phyloP scores from a whole-genome alignment of 2,113 vertebrate genomes.

The Calonectris borealis region DNA sequence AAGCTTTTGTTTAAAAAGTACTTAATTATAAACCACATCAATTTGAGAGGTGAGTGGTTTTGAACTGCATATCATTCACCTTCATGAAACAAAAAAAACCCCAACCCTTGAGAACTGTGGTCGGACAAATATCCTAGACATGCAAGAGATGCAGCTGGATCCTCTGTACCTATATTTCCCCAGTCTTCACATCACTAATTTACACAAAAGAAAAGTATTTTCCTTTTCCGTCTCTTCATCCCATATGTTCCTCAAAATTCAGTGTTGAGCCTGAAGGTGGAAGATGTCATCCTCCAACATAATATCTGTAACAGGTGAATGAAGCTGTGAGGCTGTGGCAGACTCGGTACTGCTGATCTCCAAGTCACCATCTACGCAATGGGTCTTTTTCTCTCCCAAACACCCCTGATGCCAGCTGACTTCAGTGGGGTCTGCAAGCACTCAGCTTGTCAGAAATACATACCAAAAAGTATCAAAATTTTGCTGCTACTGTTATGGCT shows the following conservation, averaged over 20 bases:
- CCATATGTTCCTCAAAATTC: not conserved
- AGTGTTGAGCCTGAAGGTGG: not conserved
- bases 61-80: not conserved
- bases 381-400: not conserved
- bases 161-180: not conserved
- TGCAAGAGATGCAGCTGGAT: not conserved
- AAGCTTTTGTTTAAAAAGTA: not conserved
- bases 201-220: not conserved
- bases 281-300: not conserved
- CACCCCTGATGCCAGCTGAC: not conserved
- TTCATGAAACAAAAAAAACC: not conserved
- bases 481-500: not conserved
- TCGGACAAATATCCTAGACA: not conserved
- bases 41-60: not conserved
- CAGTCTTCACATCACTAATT: not conserved
- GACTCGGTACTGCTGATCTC: fast-evolving
- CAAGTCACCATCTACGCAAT: not conserved
- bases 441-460: not conserved
- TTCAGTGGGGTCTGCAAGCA: not conserved
- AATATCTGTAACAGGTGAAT: not conserved
- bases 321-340: not conserved
- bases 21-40: not conserved
- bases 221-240: not conserved
- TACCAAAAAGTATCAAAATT: not conserved
- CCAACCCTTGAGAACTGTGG: not conserved